Evolutionary conservation across 2,113 vertebrate genomes (phyloP).

Genomic region (Chaetops frenatus): DNA sequence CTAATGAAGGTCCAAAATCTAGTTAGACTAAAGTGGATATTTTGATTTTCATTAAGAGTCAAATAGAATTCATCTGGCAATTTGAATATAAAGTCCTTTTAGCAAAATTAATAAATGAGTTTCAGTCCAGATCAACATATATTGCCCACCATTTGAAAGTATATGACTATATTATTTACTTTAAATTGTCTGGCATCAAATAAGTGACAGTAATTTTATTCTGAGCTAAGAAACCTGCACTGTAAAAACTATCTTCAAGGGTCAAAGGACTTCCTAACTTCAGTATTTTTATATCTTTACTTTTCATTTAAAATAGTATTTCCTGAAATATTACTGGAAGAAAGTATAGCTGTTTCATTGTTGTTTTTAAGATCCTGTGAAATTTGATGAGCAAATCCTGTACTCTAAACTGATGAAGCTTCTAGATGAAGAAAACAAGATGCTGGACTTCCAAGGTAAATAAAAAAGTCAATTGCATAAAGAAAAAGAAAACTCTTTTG

Average conservation of each 20-base stretch:
- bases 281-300: background rate
- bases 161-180: background rate
- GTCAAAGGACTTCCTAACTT: background rate
- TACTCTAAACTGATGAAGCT: slow-evolving; percentile 70
- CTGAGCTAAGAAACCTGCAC: background rate
- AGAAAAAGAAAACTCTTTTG: background rate
- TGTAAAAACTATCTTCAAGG: background rate
- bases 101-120: background rate
- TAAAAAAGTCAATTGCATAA: background rate
- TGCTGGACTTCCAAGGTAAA: slow-evolving; percentile 76
- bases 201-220: background rate
- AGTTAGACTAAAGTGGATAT: background rate
- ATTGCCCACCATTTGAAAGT: background rate
- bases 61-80: background rate
- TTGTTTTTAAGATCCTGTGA: slow-evolving; percentile 61
- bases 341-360: background rate
- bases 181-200: background rate
- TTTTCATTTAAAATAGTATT: background rate
- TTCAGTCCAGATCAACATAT: background rate
- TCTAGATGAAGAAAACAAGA: slow-evolving; percentile 70
- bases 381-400: slow-evolving; percentile 67
- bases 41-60: background rate
- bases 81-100: background rate
- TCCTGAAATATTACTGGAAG: background rate
- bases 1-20: background rate